Base-by-base conservation (phyloP, 2,888 invertebrate species). In the Petrophora chlorosata region DNA sequence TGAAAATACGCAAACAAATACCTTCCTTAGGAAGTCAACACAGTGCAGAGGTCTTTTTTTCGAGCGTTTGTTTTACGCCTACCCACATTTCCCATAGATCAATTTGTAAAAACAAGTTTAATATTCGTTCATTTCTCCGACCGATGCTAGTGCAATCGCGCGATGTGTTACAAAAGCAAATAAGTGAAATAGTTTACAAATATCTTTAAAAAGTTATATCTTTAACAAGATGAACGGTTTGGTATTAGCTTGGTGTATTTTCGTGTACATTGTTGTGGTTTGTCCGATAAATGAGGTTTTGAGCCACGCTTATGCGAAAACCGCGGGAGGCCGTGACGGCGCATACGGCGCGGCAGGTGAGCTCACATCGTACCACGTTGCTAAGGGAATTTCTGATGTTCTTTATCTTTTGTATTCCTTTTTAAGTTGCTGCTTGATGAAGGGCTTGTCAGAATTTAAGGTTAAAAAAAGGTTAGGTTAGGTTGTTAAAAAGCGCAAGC, bases 151-250 rank as follows among this genome's bases (percentile, higher is more conserved):
- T 14, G 12, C 3, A 17, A 23, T 5, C 32, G 53, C 26, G 43
- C 16, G 26, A 29, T 35, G 25, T 36, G 8, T 3, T 2, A 14
- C 0, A 5, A 35, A 12, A 15, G 36, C 25, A 17, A 23, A 17
- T 33, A 23, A 26, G 23, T 7, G 5, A 3, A 7, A 2, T 25
- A 1, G 10, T 3, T 25, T 3, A 10, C 10, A 22, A 9, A n/a
- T n/a, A n/a, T n/a, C n/a, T n/a, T 10, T 13, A 23, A 22, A 35
- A 29, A 14, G 16, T 25, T 1, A 7, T 9, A n/a, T n/a, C n/a
- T n/a, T n/a, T n/a, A n/a, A n/a, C 5, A 46, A 40, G 46, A 59
- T 59, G 59, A 1, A 13, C 30, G 33, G 29, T 5, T 45, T n/a
- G 10, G 33, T 26, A 13, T 4, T 40, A 10, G 25, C 25, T 14